Evolutionary conservation across 1,140 invertebrate genomes (phyloP).

Genomic region (Carposina sasakii): DNA sequence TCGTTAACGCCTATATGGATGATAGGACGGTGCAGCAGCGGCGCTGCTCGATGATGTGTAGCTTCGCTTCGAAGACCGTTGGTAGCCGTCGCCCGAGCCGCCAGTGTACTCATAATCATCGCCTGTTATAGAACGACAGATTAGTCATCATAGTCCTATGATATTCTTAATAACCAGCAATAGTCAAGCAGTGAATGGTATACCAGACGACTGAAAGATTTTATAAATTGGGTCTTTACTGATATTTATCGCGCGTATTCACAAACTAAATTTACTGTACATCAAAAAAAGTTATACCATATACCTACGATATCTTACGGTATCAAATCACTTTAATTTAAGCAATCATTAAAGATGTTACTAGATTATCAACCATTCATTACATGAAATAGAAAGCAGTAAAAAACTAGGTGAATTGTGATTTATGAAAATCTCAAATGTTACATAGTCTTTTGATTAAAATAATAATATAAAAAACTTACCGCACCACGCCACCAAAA

Average conservation of each 20-base stretch:
- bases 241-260: neutral
- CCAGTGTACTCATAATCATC: conserved; percentile 66
- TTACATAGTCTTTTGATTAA: neutral
- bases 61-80: conserved; percentile 56
- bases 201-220: conserved; percentile 25
- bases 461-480: conserved; percentile 29
- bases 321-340: no score
- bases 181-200: conserved; percentile 22
- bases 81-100: conserved; percentile 61
- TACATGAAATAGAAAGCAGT: no score
- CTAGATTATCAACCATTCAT: no score
- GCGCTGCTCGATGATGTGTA: conserved; percentile 43
- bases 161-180: conserved; percentile 2
- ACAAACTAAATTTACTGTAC: no score
- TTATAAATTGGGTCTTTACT: conserved; percentile 14
- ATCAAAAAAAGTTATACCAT: no score
- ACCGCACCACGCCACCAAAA: conserved; percentile 39
- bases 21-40: conserved; percentile 60
- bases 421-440: no score
- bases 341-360: no score
- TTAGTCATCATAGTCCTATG: no score
- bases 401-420: no score
- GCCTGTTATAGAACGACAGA: no score
- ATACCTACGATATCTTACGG: no score
- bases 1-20: conserved; percentile 65